These are phyloP conservation scores for Cryptocheilus praepositus DNA, from an alignment of 2,888 invertebrate genomes.

Conservation along the genomic window DNA sequence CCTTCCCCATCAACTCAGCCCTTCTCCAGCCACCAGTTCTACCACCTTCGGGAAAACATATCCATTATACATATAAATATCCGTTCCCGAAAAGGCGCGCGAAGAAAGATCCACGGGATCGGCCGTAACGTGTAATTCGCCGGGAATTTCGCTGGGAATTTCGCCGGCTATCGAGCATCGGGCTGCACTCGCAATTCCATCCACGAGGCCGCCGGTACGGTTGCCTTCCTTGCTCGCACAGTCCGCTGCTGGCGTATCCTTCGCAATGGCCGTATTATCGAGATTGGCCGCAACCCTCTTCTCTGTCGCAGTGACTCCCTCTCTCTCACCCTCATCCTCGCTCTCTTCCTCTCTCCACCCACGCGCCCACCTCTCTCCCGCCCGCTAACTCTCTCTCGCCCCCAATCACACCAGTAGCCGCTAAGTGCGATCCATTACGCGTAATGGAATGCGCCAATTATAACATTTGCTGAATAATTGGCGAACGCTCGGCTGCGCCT, in stretches of 20 bases:
- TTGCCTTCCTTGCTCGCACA: slow-evolving; percentile 5
- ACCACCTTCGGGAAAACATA: too few species aligned
- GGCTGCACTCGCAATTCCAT: too few species aligned
- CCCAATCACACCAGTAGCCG: slow-evolving; percentile 71
- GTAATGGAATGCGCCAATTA: slow-evolving; percentile 74
- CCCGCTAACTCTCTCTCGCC: slow-evolving; percentile 38
- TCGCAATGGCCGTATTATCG: slow-evolving; percentile 65
- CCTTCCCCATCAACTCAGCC: too few species aligned
- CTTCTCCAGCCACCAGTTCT: too few species aligned
- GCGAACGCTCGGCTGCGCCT: slow-evolving; percentile 62
- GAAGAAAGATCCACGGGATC: too few species aligned
- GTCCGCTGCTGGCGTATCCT: slow-evolving; percentile 36
- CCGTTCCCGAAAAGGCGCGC: too few species aligned
- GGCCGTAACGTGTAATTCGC: too few species aligned
- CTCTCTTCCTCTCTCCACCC: slow-evolving; percentile 16
- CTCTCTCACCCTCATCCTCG: neutral
- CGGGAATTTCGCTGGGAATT: too few species aligned
- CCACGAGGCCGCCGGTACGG: slow-evolving; percentile 21
- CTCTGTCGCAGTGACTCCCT: too few species aligned
- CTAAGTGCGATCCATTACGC: slow-evolving; percentile 74
- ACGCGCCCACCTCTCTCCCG: slow-evolving; percentile 28
- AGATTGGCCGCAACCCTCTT: slow-evolving; percentile 64
- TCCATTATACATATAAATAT: too few species aligned
- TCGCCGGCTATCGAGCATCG: too few species aligned
- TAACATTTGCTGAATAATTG: slow-evolving; percentile 74